These are phyloP conservation scores for Turnix velox DNA, from an alignment of 2,113 vertebrate species.

Conservation along the genomic window DNA sequence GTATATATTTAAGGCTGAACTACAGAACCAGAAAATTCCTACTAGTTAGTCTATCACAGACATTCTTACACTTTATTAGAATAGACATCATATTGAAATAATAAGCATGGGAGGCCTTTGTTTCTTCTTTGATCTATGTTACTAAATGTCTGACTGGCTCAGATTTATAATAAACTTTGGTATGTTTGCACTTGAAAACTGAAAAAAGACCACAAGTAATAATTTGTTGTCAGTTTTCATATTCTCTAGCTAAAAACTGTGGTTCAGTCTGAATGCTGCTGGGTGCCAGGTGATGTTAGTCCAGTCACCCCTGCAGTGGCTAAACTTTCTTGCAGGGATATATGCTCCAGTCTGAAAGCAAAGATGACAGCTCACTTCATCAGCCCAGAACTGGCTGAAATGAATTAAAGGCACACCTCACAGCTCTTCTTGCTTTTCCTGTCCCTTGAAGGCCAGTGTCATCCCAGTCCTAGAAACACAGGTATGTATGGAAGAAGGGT, in stretches of 20 bases:
- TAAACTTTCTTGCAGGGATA: slow-evolving; percentile 73
- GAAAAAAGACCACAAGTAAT: slow-evolving; percentile 73
- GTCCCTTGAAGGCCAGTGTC: slow-evolving; percentile 38
- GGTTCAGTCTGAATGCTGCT: slow-evolving; percentile 76
- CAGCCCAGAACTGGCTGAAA: slow-evolving; percentile 65
- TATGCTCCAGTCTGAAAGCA: slow-evolving; percentile 33
- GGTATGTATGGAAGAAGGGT: background rate
- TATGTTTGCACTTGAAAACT: slow-evolving; percentile 78
- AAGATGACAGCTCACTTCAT: slow-evolving; percentile 83
- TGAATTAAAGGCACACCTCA: slow-evolving; percentile 75
- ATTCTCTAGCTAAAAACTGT: slow-evolving; percentile 73
- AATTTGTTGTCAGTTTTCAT: slow-evolving; percentile 77
- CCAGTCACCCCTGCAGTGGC: slow-evolving; percentile 70
- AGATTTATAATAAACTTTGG: slow-evolving; percentile 76
- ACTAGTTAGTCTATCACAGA: slow-evolving; percentile 66
- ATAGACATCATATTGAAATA: slow-evolving; percentile 81
- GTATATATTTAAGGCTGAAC: slow-evolving; percentile 75
- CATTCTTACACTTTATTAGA: slow-evolving; percentile 77
- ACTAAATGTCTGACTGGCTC: slow-evolving; percentile 73
- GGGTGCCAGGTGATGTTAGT: slow-evolving; percentile 45
- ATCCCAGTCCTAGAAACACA: background rate
- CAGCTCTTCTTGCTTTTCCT: slow-evolving; percentile 68
- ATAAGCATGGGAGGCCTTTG: slow-evolving; percentile 76
- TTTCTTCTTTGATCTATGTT: slow-evolving; percentile 76
- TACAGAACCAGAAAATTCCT: slow-evolving; percentile 72